phyloP scores from a whole-genome alignment of 2,797 vertebrate genomes.

The Mus caroli region DNA sequence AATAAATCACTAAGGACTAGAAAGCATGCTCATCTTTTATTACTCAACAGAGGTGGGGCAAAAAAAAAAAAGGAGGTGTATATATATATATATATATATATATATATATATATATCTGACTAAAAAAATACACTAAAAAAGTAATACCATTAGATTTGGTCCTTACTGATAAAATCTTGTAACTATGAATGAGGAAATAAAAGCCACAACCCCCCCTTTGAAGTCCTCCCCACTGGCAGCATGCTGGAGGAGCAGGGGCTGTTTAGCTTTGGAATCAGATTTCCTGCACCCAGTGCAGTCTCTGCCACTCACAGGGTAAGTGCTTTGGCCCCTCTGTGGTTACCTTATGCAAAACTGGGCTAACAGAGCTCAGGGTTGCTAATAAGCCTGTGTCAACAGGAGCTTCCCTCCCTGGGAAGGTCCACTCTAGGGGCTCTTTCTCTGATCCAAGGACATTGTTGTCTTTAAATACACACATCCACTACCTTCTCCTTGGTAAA shows the following conservation, averaged over 20 bases:
- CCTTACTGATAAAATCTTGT: background rate
- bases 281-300: background rate
- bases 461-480: background rate
- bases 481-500: background rate
- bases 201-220: background rate
- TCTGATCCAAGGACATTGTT: fast-evolving
- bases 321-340: background rate
- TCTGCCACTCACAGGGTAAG: background rate
- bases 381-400: fast-evolving
- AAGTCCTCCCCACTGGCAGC: background rate
- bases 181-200: background rate
- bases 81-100: background rate
- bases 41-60: background rate
- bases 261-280: background rate
- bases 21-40: background rate
- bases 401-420: background rate
- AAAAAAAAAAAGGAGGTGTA: no score
- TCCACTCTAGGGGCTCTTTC: fast-evolving
- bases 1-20: background rate
- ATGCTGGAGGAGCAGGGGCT: background rate
- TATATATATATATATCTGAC: background rate
- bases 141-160: background rate
- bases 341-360: background rate
- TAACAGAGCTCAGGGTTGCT: background rate
- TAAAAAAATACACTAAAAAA: background rate